Base-by-base conservation (phyloP, 2,888 invertebrate species). In the Microctonus brassicae region DNA sequence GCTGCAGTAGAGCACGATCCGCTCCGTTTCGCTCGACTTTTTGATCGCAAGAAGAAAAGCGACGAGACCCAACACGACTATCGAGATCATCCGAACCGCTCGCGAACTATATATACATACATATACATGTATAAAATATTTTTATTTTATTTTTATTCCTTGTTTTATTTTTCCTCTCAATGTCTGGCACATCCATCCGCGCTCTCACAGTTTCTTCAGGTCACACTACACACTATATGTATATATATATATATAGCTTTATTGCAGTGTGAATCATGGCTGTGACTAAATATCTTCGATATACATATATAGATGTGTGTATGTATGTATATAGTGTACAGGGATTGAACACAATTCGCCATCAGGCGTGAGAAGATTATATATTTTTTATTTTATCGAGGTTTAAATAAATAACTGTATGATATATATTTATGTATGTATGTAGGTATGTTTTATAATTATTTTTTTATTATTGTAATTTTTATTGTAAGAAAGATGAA, bases 1-100 rank as follows among this genome's bases (percentile, higher is more conserved):
- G n/a, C n/a, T 29, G 29, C 3, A 5, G 29, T 29, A 29, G 4
- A 29, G 47, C 60, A 68, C 67, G 67, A 75, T 75, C 76, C 73
- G 75, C 70, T 65, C 71, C 75, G 73, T 75, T 75, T 73, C 76
- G 74, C 75, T 76, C 70, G 73, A 72, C 74, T n/a, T 72, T 63
- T 70, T 60, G 60, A 68, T 68, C 57, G 66, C 66, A 57, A 36
- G 34, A 64, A 29, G 33, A 47, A 47, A 53, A 13, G 33, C 67
- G 60, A 68, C 67, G 42, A 29, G 42, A 68, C 42, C 33, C 10
- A 36, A 26, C 42, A 33, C 61, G 61, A 61, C 33, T 29, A 42
- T 26, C 52, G 20, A 29, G 64, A 33, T 29, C 39, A 67, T 26
- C 26, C 13, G 24, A 6, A 22, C 55, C 6, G n/a, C 33, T 5